Percentiles rank a stretch among this genome's conserved stretches.
Evolutionary conservation across 1,140 invertebrate genomes (phyloP).

Genomic region (Drosophila willistoni): DNA sequence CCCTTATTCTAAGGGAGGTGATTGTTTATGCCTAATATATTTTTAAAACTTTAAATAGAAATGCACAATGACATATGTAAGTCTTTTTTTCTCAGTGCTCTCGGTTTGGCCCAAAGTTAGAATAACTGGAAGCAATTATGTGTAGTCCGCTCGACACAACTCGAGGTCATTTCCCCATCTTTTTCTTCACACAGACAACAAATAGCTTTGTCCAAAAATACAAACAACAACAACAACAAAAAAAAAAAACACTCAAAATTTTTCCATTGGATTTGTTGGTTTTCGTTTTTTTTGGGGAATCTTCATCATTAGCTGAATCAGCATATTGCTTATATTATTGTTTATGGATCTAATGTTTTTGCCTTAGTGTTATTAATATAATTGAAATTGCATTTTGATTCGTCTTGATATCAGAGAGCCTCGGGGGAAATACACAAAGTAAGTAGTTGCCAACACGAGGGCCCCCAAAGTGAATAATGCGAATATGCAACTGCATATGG

Average conservation of each 20-base stretch:
- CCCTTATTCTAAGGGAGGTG: too few species aligned
- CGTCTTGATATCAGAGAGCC: neutral
- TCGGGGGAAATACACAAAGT: slow-evolving; percentile 8
- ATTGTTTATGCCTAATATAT: too few species aligned
- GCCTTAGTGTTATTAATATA: neutral
- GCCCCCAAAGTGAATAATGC: slow-evolving; percentile 1
- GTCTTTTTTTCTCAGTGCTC: neutral
- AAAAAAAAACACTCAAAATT: neutral
- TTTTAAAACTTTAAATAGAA: neutral
- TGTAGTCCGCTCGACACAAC: neutral
- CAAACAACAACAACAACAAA: neutral
- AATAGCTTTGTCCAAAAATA: neutral
- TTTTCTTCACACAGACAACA: neutral
- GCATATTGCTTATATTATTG: neutral
- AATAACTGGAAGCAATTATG: slow-evolving; percentile 3
- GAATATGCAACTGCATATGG: neutral
- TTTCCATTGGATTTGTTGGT: neutral
- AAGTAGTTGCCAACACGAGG: neutral
- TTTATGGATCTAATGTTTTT: neutral
- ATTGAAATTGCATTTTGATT: slow-evolving; percentile 9
- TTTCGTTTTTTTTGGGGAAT: neutral
- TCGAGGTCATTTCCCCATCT: neutral
- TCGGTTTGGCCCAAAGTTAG: neutral
- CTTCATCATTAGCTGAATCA: neutral
- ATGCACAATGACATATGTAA: neutral